These are phyloP conservation scores for Epinephelus coioides DNA, from an alignment of 2,797 vertebrate genomes.

Conservation along the genomic window DNA sequence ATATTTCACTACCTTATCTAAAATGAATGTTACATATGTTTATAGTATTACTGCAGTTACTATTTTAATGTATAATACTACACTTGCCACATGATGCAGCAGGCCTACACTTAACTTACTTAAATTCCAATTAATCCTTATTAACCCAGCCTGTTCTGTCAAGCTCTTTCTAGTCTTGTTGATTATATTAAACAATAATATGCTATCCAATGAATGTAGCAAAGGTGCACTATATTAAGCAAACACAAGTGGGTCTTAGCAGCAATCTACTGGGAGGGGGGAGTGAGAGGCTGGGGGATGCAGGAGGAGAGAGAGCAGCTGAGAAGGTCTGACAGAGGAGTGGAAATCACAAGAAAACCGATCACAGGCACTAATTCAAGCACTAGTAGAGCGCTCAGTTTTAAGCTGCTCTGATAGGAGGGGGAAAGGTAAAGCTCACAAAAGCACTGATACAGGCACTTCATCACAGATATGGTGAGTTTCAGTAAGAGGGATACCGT, in stretches of 20 bases:
- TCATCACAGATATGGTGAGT: constrained; percentile 60
- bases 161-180: background rate
- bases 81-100: constrained; percentile 56
- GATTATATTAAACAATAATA: constrained; percentile 18
- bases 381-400: constrained; percentile 70
- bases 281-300: constrained; percentile 35
- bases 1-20: background rate
- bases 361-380: constrained; percentile 76
- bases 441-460: constrained; percentile 79
- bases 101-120: constrained; percentile 52
- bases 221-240: constrained; percentile 19
- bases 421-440: constrained; percentile 89
- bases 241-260: constrained; percentile 26
- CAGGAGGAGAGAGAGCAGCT: constrained; percentile 36
- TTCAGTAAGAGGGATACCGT: constrained; percentile 42
- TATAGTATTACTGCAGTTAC: background rate
- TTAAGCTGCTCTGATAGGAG: constrained; percentile 84
- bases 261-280: constrained; percentile 4
- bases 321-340: constrained; percentile 39
- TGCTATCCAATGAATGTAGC: constrained; percentile 20
- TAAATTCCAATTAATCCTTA: background rate
- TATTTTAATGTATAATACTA: constrained; percentile 8
- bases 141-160: constrained; percentile 6
- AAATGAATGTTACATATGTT: background rate
- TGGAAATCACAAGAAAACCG: constrained; percentile 54